phyloP scores from a whole-genome alignment of 2,797 vertebrate genomes.

The Pangasius djambal region DNA sequence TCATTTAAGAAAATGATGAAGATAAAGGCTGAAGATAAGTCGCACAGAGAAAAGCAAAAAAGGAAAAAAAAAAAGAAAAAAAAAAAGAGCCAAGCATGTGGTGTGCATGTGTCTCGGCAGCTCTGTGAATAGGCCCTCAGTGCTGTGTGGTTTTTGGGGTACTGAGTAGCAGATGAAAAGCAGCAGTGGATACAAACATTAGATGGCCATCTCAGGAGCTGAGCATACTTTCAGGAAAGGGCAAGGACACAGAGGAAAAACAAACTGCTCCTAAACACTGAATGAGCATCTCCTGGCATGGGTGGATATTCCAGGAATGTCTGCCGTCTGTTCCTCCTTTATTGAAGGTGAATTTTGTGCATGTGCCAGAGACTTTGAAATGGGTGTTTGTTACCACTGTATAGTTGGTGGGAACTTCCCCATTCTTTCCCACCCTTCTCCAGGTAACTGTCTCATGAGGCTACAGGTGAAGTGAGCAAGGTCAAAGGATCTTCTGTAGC shows the following conservation, averaged over 20 bases:
- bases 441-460: constrained; percentile 27
- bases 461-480: constrained; percentile 25
- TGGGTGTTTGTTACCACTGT: constrained; percentile 54
- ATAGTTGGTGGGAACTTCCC: constrained; percentile 64
- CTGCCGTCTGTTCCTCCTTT: constrained; percentile 68
- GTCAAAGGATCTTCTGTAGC: constrained; percentile 24
- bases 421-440: constrained; percentile 27
- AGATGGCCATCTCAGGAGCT: constrained; percentile 61
- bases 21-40: constrained; percentile 40
- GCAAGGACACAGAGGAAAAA: constrained; percentile 54
- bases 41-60: constrained; percentile 10
- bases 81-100: constrained; percentile 61
- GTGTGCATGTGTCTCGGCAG: constrained; percentile 62
- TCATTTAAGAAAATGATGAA: constrained; percentile 56
- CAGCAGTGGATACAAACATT: constrained; percentile 54
- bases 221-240: constrained; percentile 48
- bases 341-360: constrained; percentile 65
- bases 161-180: constrained; percentile 62
- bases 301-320: constrained; percentile 75
- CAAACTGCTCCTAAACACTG: constrained; percentile 58
- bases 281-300: constrained; percentile 67
- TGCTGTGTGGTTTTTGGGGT: constrained; percentile 55
- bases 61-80: background rate
- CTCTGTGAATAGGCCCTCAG: constrained; percentile 30
- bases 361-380: constrained; percentile 53